Percentiles rank a stretch among this genome's conserved stretches.
Evolutionary conservation across 2,113 vertebrate genomes (phyloP).

Genomic region (Etheostoma spectabile): DNA sequence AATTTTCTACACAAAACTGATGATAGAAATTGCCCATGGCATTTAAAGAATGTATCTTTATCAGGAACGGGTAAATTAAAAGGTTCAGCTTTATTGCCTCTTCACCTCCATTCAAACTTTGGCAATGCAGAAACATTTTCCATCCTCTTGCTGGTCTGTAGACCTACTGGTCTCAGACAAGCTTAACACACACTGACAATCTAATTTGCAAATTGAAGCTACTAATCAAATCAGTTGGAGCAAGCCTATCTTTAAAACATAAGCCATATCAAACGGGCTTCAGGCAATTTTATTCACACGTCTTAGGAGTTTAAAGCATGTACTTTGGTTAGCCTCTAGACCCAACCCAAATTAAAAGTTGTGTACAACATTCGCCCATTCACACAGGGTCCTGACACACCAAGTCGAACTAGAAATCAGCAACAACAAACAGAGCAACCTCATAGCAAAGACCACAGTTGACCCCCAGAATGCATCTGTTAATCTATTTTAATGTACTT

Average conservation of each 20-base stretch:
- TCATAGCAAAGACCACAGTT: too few relatives aligned
- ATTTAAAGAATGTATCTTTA: neutral
- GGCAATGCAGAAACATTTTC: neutral
- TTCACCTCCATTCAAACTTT: neutral
- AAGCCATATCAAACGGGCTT: neutral
- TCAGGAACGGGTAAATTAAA: neutral
- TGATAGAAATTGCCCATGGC: neutral
- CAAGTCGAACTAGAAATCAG: neutral
- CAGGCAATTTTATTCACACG: neutral
- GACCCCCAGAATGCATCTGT: neutral
- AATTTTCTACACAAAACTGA: neutral
- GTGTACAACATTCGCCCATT: neutral
- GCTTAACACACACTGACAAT: neutral
- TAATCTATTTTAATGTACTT: too few relatives aligned
- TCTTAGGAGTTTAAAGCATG: neutral
- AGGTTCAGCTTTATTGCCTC: neutral
- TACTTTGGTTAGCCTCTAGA: neutral
- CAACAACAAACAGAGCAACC: neutral
- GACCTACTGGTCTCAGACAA: neutral
- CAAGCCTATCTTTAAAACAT: neutral
- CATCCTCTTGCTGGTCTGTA: neutral
- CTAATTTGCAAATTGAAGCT: neutral
- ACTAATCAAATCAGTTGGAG: neutral
- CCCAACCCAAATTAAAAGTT: neutral
- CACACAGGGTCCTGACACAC: conserved; percentile 3